Percentiles rank a stretch among this genome's conserved stretches.
Evolutionary conservation across 2,113 vertebrate species (phyloP).

Genomic region (Nannobrachium achirus): DNA sequence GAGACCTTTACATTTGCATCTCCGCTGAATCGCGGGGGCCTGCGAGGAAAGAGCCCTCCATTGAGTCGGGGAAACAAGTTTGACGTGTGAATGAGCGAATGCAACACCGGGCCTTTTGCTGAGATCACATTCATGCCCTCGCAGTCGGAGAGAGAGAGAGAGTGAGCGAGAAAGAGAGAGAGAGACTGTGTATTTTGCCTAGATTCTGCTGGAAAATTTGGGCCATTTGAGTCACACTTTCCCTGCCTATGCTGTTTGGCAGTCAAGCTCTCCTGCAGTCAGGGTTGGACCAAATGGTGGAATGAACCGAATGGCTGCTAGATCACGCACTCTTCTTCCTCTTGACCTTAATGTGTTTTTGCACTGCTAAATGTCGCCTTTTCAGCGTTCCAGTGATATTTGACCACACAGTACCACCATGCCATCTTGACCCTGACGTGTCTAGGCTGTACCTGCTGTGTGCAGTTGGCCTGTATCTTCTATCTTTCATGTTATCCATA

Average conservation of each 20-base stretch:
- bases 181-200: conserved; percentile 17
- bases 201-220: conserved; percentile 60
- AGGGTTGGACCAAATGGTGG: conserved; percentile 9
- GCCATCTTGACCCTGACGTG: neutral
- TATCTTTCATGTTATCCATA: too few species aligned
- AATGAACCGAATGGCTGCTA: conserved; percentile 24
- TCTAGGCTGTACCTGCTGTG: too few species aligned
- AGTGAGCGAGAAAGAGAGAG: conserved; percentile 5
- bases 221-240: conserved; percentile 55
- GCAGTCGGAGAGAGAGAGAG: conserved; percentile 44
- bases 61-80: conserved; percentile 50
- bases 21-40: conserved; percentile 48
- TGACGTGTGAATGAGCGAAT: conserved; percentile 64
- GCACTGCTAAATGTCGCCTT: neutral
- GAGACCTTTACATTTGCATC: conserved; percentile 51
- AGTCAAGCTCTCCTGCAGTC: conserved; percentile 36
- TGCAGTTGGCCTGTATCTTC: too few species aligned
- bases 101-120: conserved; percentile 37
- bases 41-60: conserved; percentile 44
- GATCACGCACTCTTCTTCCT: conserved; percentile 30
- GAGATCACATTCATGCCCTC: conserved; percentile 55
- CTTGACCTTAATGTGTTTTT: neutral
- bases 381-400: neutral
- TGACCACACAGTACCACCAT: neutral
- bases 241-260: conserved; percentile 41